These are phyloP conservation scores for Baccha elongata DNA, from an alignment of 2,888 invertebrate species.

Conservation along the genomic window DNA sequence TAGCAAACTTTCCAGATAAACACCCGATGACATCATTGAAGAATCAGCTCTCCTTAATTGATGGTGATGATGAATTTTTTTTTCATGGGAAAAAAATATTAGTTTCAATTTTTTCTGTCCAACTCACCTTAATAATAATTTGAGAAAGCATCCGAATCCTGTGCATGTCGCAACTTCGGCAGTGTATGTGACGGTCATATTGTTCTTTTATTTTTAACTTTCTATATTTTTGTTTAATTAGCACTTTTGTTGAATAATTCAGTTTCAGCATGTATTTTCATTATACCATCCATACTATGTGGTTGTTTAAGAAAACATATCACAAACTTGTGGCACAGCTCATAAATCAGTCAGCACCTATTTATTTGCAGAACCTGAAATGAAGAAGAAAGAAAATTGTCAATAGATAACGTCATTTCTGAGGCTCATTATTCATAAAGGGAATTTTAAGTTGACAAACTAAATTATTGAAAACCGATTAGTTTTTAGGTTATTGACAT, in stretches of 20 bases:
- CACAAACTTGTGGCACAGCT: constrained; percentile 56
- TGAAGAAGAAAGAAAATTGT: constrained; percentile 3
- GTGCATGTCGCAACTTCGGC: constrained; percentile 93
- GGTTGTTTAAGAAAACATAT: constrained; percentile 42
- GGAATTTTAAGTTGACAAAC: neutral
- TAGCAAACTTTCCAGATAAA: too few species aligned
- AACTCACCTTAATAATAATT: constrained; percentile 89
- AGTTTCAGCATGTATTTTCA: constrained; percentile 28
- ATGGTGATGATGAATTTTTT: constrained; percentile 6
- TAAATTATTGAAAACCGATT: too few species aligned
- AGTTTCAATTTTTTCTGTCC: neutral
- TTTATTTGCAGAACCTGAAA: constrained; percentile 43
- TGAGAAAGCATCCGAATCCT: constrained; percentile 94
- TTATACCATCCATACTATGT: constrained; percentile 8
- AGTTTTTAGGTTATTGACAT: too few species aligned
- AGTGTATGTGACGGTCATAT: constrained; percentile 93
- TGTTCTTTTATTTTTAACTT: constrained; percentile 59
- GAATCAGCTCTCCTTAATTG: neutral
- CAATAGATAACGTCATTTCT: neutral
- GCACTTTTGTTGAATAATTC: constrained; percentile 26
- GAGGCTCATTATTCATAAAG: neutral
- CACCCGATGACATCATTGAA: constrained; percentile 17
- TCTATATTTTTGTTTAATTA: constrained; percentile 36
- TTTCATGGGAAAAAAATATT: constrained; percentile 11
- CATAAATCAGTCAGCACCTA: constrained; percentile 42